Evolutionary conservation across 2,888 invertebrate genomes (phyloP).

Genomic region (Prostheceraeus crozeri): DNA sequence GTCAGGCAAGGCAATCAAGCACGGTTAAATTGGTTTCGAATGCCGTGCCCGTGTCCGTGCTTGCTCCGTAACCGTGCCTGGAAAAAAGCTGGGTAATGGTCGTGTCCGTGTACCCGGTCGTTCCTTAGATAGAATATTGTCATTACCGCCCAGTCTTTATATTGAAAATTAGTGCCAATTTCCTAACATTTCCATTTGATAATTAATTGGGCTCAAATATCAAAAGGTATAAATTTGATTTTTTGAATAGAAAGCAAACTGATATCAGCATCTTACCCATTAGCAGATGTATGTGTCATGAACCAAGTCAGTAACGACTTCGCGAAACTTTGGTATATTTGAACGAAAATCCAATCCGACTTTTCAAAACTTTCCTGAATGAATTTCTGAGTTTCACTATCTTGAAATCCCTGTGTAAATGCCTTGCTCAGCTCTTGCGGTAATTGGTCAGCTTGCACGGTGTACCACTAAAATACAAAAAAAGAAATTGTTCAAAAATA

Average conservation of each 20-base stretch:
- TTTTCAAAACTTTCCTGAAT: slow-evolving; percentile 69
- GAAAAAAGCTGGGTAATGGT: too few relatives aligned
- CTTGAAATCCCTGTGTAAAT: slow-evolving; percentile 55
- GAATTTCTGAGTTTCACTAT: slow-evolving; percentile 69
- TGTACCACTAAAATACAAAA: slow-evolving; percentile 37
- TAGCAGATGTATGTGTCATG: slow-evolving; percentile 87
- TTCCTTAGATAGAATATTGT: too few relatives aligned
- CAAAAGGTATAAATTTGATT: too few relatives aligned
- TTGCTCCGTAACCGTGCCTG: too few relatives aligned
- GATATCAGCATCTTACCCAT: slow-evolving; percentile 67
- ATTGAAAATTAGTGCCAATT: too few relatives aligned
- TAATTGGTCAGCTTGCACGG: neutral
- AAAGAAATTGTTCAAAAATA: too few relatives aligned
- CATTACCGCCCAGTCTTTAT: too few relatives aligned
- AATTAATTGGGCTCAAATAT: too few relatives aligned
- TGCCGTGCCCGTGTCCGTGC: too few relatives aligned
- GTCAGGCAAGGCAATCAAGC: too few relatives aligned
- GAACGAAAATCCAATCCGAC: slow-evolving; percentile 75
- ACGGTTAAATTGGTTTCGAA: too few relatives aligned
- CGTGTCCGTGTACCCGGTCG: too few relatives aligned
- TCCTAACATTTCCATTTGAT: slow-evolving; percentile 6
- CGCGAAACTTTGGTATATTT: slow-evolving; percentile 79
- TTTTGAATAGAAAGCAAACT: neutral
- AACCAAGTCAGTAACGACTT: slow-evolving; percentile 77
- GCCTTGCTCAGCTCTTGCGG: neutral